Evolutionary conservation across 2,797 vertebrate genomes (phyloP).

Genomic region (Pagetopsis macropterus): DNA sequence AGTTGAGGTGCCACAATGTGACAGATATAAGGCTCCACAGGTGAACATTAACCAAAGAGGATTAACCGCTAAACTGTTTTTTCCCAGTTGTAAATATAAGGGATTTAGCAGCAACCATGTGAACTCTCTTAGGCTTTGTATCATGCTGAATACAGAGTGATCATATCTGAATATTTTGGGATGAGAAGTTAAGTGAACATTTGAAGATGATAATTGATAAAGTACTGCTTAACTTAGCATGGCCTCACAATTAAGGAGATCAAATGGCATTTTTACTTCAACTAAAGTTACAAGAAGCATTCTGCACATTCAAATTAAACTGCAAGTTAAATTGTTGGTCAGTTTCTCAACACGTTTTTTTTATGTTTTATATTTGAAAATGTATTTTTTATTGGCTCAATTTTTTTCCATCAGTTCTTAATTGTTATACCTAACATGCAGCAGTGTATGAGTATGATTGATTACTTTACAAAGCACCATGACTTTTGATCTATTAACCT

Average conservation of each 20-base stretch:
- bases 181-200: conserved; percentile 28
- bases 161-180: conserved; percentile 28
- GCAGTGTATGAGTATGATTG: background rate
- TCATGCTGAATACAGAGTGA: conserved; percentile 6
- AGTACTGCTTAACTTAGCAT: conserved; percentile 34
- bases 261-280: conserved; percentile 28
- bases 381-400: background rate
- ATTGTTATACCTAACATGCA: background rate
- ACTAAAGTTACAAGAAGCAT: conserved; percentile 14
- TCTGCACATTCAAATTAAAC: conserved; percentile 1
- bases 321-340: background rate
- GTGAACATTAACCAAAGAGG: conserved; percentile 60
- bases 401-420: background rate
- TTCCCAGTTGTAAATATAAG: conserved; percentile 6
- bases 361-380: conserved; percentile 4
- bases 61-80: conserved; percentile 1
- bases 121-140: background rate
- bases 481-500: background rate
- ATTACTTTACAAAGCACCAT: background rate
- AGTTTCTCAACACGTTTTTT: background rate
- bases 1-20: conserved; percentile 53
- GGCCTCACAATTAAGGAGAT: conserved; percentile 34
- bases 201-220: conserved; percentile 34
- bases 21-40: conserved; percentile 70
- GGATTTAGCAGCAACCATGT: conserved; percentile 7